phyloP scores from a whole-genome alignment of 2,888 invertebrate genomes.

The Epistrophe eligans region DNA sequence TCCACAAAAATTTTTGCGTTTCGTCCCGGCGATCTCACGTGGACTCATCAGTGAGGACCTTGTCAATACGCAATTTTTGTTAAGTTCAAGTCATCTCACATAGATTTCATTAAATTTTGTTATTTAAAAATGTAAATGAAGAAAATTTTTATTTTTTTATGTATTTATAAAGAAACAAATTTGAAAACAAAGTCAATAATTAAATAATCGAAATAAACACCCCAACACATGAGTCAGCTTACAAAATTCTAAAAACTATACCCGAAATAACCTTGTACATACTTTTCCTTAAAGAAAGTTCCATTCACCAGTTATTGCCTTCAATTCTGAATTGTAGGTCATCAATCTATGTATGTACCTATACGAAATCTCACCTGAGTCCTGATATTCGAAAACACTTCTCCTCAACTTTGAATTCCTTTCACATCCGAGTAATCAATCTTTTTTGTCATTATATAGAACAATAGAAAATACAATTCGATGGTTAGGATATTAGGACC shows the following conservation, averaged over 20 bases:
- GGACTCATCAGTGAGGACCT: no score
- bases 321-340: not conserved
- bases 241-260: not conserved
- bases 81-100: no score
- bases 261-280: not conserved
- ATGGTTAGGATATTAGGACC: not conserved
- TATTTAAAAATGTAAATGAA: no score
- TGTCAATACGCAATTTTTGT: no score
- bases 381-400: slow-evolving; percentile 3
- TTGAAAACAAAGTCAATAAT: no score
- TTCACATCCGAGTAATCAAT: slow-evolving; percentile 24
- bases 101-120: no score
- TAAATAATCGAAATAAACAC: no score
- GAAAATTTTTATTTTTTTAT: no score
- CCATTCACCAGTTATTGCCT: not conserved
- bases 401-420: not conserved
- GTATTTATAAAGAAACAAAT: no score
- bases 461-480: slow-evolving; percentile 15
- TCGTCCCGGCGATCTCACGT: no score
- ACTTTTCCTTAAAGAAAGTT: not conserved
- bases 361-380: slow-evolving; percentile 13
- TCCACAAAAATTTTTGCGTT: no score
- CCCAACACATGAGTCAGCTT: not conserved
- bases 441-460: slow-evolving; percentile 24
- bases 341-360: slow-evolving; percentile 3